These are phyloP conservation scores for Sebastes iracundus DNA, from an alignment of 2,797 vertebrate species.

Conservation along the genomic window DNA sequence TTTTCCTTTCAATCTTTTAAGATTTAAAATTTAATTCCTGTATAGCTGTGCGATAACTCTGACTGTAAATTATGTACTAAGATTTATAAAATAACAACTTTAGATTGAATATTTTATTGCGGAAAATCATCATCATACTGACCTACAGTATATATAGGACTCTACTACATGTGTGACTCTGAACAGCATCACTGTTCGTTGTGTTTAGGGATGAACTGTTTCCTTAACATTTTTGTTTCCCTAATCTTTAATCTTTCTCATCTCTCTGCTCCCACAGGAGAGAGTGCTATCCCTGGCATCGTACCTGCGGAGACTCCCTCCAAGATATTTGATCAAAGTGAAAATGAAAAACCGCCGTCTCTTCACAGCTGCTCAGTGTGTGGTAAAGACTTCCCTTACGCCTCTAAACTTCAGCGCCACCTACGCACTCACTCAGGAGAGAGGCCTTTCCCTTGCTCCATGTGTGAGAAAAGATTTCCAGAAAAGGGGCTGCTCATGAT, in stretches of 20 bases:
- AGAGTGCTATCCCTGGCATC: background rate
- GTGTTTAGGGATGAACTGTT: background rate
- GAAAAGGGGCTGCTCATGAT: slow-evolving; percentile 81
- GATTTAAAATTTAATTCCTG: background rate
- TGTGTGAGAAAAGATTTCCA: slow-evolving; percentile 80
- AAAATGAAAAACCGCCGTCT: slow-evolving; percentile 61
- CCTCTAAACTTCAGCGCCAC: slow-evolving; percentile 79
- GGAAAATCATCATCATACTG: background rate
- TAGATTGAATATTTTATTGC: background rate
- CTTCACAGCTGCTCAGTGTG: slow-evolving; percentile 76
- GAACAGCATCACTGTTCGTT: background rate
- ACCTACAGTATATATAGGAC: background rate
- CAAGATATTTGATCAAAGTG: slow-evolving; percentile 43
- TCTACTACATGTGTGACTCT: background rate
- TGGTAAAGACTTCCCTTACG: slow-evolving; percentile 77
- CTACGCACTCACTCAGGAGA: slow-evolving; percentile 80
- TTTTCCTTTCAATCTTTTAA: background rate
- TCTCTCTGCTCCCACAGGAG: slow-evolving; percentile 52
- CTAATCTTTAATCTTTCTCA: background rate
- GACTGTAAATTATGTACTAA: too few relatives aligned
- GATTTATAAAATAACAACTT: too few relatives aligned
- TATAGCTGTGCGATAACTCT: background rate
- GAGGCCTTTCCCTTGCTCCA: slow-evolving; percentile 77
- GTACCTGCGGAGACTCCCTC: slow-evolving; percentile 27
- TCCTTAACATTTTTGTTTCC: background rate